Evolutionary conservation across 2,113 vertebrate genomes (phyloP).

Genomic region (Calyptommatus sinebrachiatus): DNA sequence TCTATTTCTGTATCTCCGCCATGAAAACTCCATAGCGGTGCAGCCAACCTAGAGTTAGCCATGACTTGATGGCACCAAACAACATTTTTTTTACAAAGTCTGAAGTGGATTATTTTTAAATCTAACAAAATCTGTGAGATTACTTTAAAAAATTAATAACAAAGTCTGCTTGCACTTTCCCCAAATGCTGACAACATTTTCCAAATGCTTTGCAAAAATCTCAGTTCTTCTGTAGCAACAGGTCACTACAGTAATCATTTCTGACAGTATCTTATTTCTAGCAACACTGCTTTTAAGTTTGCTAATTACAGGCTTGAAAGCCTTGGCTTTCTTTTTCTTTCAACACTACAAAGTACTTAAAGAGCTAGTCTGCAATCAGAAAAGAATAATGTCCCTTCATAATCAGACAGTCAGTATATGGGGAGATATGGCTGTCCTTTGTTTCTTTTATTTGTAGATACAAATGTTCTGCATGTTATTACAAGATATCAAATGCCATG

Average conservation of each 20-base stretch:
- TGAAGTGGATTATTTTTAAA: background rate
- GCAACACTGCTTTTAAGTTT: slow-evolving; percentile 22
- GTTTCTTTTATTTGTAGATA: background rate
- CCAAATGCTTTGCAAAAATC: slow-evolving; percentile 27
- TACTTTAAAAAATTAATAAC: too few relatives aligned
- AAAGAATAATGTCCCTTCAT: slow-evolving; percentile 32
- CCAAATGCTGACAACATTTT: slow-evolving; percentile 30
- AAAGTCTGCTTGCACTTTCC: background rate
- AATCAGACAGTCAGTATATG: slow-evolving; percentile 18
- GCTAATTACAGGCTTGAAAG: slow-evolving; percentile 13
- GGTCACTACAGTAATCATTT: background rate
- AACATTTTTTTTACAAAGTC: too few relatives aligned
- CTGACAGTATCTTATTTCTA: slow-evolving; percentile 18
- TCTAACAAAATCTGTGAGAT: background rate
- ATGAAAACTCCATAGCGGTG: too few relatives aligned
- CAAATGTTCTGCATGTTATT: background rate
- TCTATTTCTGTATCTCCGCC: too few relatives aligned
- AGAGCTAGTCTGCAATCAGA: slow-evolving; percentile 10
- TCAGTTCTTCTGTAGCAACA: slow-evolving; percentile 42
- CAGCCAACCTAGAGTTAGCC: too few relatives aligned
- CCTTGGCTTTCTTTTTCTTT: background rate
- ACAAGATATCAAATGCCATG: background rate
- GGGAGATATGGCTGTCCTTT: background rate
- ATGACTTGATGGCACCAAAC: too few relatives aligned
- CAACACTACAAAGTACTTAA: slow-evolving; percentile 17